phyloP scores from a whole-genome alignment of 2,888 invertebrate genomes.

The Coecobrya sp. region DNA sequence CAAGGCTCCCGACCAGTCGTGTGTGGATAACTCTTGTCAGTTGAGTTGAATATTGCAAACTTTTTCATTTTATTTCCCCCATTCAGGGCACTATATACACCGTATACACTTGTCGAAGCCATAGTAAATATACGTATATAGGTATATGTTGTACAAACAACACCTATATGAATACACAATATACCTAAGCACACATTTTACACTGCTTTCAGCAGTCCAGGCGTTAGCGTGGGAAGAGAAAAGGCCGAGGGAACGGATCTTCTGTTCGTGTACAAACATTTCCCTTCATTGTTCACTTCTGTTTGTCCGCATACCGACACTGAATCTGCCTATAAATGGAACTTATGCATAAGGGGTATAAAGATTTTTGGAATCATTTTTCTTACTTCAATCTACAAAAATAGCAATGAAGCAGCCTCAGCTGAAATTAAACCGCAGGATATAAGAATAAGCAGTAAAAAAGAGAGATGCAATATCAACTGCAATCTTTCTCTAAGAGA shows the following conservation, averaged over 20 bases:
- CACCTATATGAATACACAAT: background rate
- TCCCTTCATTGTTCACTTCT: too few relatives aligned
- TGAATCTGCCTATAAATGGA: too few relatives aligned
- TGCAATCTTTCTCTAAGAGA: constrained; percentile 29
- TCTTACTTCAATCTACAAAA: too few relatives aligned
- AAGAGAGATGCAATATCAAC: constrained; percentile 46
- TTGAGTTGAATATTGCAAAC: constrained; percentile 37
- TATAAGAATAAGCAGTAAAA: background rate
- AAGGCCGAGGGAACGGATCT: background rate
- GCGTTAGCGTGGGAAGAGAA: background rate
- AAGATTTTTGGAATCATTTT: too few relatives aligned
- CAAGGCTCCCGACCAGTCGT: background rate
- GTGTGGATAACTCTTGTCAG: constrained; percentile 16
- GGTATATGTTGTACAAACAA: background rate
- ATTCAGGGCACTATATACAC: too few relatives aligned
- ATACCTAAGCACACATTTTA: background rate
- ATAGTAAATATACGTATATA: background rate
- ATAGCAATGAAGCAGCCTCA: background rate
- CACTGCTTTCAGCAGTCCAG: background rate
- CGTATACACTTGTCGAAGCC: background rate
- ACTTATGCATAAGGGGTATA: too few relatives aligned
- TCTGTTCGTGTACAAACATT: background rate
- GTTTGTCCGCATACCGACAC: too few relatives aligned
- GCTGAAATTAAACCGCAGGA: constrained; percentile 46
- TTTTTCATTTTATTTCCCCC: constrained; percentile 13